Evolutionary conservation across 2,797 vertebrate genomes (phyloP).

Genomic region (Gobio occitaniae): DNA sequence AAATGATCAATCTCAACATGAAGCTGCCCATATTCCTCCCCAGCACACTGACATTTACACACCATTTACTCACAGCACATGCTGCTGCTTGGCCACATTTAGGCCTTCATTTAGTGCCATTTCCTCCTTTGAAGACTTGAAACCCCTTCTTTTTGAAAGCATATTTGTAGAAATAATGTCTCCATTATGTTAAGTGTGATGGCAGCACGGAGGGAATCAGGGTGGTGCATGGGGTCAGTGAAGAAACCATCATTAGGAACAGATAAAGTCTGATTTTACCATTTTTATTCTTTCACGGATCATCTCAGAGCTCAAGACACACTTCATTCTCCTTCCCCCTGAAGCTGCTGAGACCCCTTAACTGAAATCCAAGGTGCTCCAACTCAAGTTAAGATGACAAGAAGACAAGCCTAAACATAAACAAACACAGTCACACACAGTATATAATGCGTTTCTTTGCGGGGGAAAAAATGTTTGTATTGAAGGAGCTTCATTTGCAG

Average conservation of each 20-base stretch:
- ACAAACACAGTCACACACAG: neutral
- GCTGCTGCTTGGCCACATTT: constrained; percentile 5
- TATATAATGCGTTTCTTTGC: neutral
- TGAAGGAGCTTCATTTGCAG: constrained; percentile 36
- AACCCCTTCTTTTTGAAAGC: neutral
- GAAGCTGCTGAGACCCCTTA: neutral
- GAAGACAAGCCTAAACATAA: neutral
- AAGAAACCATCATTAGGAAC: neutral
- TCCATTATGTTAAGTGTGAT: neutral
- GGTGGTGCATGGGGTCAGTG: neutral
- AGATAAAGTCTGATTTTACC: neutral
- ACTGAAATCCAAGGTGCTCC: neutral
- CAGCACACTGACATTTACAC: constrained; percentile 19
- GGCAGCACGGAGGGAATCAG: no score
- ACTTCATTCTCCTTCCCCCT: neutral
- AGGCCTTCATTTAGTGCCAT: neutral
- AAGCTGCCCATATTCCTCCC: constrained; percentile 26
- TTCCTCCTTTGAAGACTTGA: neutral
- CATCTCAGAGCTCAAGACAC: neutral
- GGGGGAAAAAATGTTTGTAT: neutral
- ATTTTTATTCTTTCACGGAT: neutral
- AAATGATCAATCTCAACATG: constrained; percentile 40
- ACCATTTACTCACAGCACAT: constrained; percentile 18
- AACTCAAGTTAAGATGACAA: neutral
- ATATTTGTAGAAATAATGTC: neutral